Evolutionary conservation across 2,113 vertebrate genomes (phyloP).

Genomic region (Limanda limanda): DNA sequence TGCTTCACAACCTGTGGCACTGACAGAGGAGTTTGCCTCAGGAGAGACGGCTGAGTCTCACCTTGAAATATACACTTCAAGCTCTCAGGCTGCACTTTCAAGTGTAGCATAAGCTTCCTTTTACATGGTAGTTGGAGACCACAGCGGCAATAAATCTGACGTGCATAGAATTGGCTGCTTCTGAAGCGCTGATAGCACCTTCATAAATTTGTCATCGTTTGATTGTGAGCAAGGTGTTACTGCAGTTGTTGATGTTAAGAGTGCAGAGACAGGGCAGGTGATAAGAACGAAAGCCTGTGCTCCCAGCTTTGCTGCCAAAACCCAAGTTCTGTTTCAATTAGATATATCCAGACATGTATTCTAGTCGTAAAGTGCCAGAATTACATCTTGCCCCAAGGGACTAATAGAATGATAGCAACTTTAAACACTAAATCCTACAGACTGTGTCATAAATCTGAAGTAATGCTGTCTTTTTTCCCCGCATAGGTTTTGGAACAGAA

Average conservation of each 20-base stretch:
- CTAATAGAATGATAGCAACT: conserved; percentile 16
- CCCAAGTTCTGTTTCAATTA: conserved; percentile 38
- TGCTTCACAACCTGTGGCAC: conserved; percentile 10
- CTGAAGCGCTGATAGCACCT: conserved; percentile 9
- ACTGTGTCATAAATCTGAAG: conserved; percentile 13
- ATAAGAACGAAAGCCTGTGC: conserved; percentile 27
- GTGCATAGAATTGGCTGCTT: conserved; percentile 29
- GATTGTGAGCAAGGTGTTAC: conserved; percentile 24
- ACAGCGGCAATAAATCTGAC: conserved; percentile 17
- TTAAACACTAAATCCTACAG: neutral
- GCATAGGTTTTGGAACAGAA: neutral
- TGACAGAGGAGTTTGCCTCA: conserved; percentile 1
- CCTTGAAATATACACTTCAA: conserved; percentile 24
- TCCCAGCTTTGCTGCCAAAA: conserved; percentile 19
- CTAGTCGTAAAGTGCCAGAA: conserved; percentile 21
- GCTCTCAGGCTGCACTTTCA: conserved; percentile 32
- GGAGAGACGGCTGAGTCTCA: conserved; percentile 16
- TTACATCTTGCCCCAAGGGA: conserved; percentile 12
- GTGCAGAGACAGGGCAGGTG: conserved; percentile 17
- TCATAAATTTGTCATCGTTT: conserved; percentile 17
- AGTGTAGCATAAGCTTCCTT: conserved; percentile 19
- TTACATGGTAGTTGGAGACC: conserved; percentile 23
- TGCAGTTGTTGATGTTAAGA: conserved; percentile 21
- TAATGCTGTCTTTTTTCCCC: neutral
- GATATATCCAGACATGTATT: conserved; percentile 20